A percentile compares a stretch with the other conserved stretches of the same genome.
Evolutionary conservation across 2,113 vertebrate genomes (phyloP).

Genomic region (Oplegnathus fasciatus): DNA sequence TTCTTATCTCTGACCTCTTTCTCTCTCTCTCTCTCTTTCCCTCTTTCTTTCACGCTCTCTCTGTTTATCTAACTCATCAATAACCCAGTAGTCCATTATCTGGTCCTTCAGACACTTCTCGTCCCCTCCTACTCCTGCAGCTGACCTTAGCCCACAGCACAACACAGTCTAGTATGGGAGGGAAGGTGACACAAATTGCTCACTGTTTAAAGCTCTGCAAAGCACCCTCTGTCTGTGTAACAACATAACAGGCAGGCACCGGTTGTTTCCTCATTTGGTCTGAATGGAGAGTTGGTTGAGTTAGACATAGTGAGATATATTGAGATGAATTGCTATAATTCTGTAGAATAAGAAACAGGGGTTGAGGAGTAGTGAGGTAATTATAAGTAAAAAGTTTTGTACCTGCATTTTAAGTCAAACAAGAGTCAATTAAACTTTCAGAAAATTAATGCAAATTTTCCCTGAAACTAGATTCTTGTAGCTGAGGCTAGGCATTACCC

Average conservation of each 20-base stretch:
- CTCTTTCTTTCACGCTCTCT: conserved; percentile 5
- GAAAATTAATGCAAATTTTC: too few species aligned
- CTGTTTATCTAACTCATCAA: conserved; percentile 48
- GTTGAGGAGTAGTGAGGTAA: neutral
- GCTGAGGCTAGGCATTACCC: neutral
- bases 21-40: neutral
- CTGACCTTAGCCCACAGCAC: conserved; percentile 33
- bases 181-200: conserved; percentile 28
- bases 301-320: neutral
- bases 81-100: conserved; percentile 56
- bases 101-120: conserved; percentile 35
- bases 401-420: neutral
- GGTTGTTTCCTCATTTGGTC: neutral
- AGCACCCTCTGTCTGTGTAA: neutral
- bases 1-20: neutral
- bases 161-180: conserved; percentile 8
- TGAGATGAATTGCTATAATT: neutral
- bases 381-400: neutral
- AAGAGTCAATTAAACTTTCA: too few species aligned
- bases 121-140: conserved; percentile 35
- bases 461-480: neutral
- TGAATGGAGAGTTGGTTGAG: neutral
- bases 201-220: conserved; percentile 25
- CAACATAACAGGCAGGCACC: neutral
- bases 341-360: neutral